Evolutionary conservation across 2,888 invertebrate species (phyloP).

Genomic region (Anagyrus pseudococci): DNA sequence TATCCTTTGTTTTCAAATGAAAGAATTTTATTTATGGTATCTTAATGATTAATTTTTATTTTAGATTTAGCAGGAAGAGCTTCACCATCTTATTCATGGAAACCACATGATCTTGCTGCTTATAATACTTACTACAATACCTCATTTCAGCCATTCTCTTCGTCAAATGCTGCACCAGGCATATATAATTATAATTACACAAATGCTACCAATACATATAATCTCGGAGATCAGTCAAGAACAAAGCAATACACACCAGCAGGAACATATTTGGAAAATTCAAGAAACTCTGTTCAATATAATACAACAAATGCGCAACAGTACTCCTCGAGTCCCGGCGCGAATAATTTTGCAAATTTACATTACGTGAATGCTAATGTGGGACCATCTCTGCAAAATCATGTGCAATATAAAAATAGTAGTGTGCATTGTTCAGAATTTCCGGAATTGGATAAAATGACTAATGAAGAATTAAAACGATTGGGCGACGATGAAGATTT

Average conservation of each 20-base stretch:
- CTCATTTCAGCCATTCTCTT: slow-evolving; percentile 54
- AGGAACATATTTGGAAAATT: slow-evolving; percentile 19
- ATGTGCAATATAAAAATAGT: slow-evolving; percentile 32
- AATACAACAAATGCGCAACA: slow-evolving; percentile 36
- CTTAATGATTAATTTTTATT: not conserved
- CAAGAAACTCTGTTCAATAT: slow-evolving; percentile 19
- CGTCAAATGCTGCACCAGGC: slow-evolving; percentile 50
- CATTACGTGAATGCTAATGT: slow-evolving; percentile 53
- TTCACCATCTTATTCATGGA: slow-evolving; percentile 54
- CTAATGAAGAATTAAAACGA: slow-evolving; percentile 73
- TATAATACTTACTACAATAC: slow-evolving; percentile 54
- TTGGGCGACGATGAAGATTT: slow-evolving; percentile 74
- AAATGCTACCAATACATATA: slow-evolving; percentile 44
- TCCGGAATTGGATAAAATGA: slow-evolving; percentile 64
- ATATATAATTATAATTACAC: slow-evolving; percentile 56
- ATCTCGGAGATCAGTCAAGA: slow-evolving; percentile 41
- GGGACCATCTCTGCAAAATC: slow-evolving; percentile 41
- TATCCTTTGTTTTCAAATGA: slow-evolving; percentile 8
- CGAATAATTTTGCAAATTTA: slow-evolving; percentile 50
- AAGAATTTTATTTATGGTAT: slow-evolving; percentile 20
- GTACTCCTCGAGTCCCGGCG: slow-evolving; percentile 52
- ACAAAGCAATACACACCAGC: slow-evolving; percentile 27
- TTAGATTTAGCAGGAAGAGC: slow-evolving; percentile 54
- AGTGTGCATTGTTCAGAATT: slow-evolving; percentile 55
- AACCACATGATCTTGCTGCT: slow-evolving; percentile 50